A percentile compares a stretch with the other conserved stretches of the same genome.
Evolutionary conservation across 2,113 vertebrate genomes (phyloP).

Genomic region (Notiomystis cincta): DNA sequence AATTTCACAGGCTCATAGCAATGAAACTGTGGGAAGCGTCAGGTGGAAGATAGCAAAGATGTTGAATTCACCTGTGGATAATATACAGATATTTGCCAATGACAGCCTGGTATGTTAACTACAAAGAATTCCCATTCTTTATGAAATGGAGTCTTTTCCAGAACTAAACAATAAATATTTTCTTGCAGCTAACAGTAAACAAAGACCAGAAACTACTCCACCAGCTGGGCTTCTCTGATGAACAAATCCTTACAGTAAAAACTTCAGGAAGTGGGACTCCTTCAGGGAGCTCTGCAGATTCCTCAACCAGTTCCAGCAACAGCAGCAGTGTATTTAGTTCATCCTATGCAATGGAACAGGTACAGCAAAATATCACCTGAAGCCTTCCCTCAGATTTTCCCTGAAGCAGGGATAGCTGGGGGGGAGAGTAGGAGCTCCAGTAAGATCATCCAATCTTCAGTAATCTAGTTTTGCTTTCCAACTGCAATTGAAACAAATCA

Average conservation of each 20-base stretch:
- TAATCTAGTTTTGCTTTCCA: neutral
- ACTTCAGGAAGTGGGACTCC: constrained; percentile 93
- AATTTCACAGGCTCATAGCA: constrained; percentile 91
- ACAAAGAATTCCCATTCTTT: neutral
- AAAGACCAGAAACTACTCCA: constrained; percentile 98
- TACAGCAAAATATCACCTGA: neutral
- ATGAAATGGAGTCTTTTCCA: neutral
- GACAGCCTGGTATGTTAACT: constrained; percentile 89
- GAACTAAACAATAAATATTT: constrained; percentile 26
- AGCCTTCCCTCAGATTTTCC: neutral
- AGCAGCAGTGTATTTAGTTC: constrained; percentile 89
- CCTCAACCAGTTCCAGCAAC: constrained; percentile 84
- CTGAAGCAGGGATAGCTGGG: neutral
- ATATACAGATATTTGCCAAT: constrained; percentile 98
- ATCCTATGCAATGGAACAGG: constrained; percentile 95
- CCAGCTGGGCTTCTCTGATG: constrained; percentile 93
- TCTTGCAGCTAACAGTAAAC: constrained; percentile 90
- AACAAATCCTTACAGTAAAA: constrained; percentile 93
- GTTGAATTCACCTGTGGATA: constrained; percentile 93
- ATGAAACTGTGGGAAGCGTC: constrained; percentile 94
- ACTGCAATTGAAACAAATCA: neutral
- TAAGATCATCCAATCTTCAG: neutral
- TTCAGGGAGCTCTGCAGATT: constrained; percentile 90
- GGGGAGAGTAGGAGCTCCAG: neutral
- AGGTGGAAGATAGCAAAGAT: constrained; percentile 98